phyloP scores from a whole-genome alignment of 2,888 invertebrate species.

The Aphidius colemani region DNA sequence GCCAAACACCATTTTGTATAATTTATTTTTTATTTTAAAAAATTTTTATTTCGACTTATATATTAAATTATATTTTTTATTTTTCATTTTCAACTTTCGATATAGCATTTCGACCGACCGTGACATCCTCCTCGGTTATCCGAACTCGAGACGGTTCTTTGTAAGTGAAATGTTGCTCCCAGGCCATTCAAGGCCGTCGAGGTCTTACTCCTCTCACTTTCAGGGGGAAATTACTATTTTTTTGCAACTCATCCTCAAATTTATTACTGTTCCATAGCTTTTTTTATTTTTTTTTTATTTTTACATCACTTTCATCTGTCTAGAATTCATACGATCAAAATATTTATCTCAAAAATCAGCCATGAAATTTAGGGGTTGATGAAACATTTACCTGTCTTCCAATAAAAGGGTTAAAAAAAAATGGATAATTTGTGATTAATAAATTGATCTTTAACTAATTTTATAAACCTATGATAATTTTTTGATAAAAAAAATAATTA shows the following conservation, averaged over 20 bases:
- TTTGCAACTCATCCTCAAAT: conserved; percentile 27
- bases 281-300: too few relatives aligned
- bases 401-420: too few relatives aligned
- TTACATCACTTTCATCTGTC: too few relatives aligned
- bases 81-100: too few relatives aligned
- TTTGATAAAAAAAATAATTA: too few relatives aligned
- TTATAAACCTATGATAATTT: too few relatives aligned
- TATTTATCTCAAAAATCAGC: too few relatives aligned
- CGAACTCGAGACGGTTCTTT: conserved; percentile 31
- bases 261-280: conserved; percentile 21
- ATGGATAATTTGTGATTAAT: too few relatives aligned
- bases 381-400: too few relatives aligned
- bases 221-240: conserved; percentile 33
- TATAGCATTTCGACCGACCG: conserved; percentile 18
- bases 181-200: conserved; percentile 49
- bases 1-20: conserved; percentile 8
- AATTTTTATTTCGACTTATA: conserved; percentile 10
- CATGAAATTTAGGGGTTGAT: too few relatives aligned
- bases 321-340: too few relatives aligned
- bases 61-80: background rate
- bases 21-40: conserved; percentile 3
- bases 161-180: conserved; percentile 49
- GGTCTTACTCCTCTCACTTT: conserved; percentile 50
- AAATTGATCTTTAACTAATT: too few relatives aligned
- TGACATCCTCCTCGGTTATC: conserved; percentile 29